Base-by-base conservation (phyloP, 92 coral and sea anemone species). In the Phenganax stokvisi region DNA sequence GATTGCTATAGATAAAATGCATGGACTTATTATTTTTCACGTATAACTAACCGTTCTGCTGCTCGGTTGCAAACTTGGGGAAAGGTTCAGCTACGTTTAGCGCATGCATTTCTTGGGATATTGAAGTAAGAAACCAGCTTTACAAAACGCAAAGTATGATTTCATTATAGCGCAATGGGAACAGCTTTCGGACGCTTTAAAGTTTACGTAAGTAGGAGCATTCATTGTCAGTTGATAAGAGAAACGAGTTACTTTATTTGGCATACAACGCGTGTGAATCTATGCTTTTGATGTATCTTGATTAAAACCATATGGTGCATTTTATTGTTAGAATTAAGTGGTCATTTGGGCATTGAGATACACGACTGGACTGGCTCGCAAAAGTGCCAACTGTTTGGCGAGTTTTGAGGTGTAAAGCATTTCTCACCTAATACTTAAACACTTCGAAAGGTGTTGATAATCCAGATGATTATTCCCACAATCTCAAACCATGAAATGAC, bases 391-490 rank as follows among this genome's bases (percentile, higher is more conserved):
- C 5, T 37, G 47, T 37, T 37, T 37, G 5, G 47, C 47, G 47
- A 5, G 5, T 37, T 2, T 37, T 37, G 53, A 68, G 7, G 70
- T 64, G 73, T 25, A 7, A 37, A 37, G 29, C 30, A 64, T 44
- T 64, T 64, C 17, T 64, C 70, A 64, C 70, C 8, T 64, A 64
- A 44, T 25, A 64, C 20, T 68, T 4, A 68, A 37, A 37, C 53
- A 68, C 73, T 68, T 44, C 12, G 47, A 61, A 68, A 68, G 73
- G 73, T 68, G 73, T 68, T 68, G 73, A 68, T 68, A 30, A 10
- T 68, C 47, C 54, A 53, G 31, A 51, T 68, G 25, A 13, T 6
- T 3, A 25, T 15, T 27, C 20, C 25, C 47, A 66, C 10, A 27
- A 0, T 61, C 25, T 30, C 47, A 29, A 11, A 68, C 12, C 25